These are phyloP conservation scores for Saxidomus purpurata DNA, from an alignment of 1,140 invertebrate species.

Conservation along the genomic window DNA sequence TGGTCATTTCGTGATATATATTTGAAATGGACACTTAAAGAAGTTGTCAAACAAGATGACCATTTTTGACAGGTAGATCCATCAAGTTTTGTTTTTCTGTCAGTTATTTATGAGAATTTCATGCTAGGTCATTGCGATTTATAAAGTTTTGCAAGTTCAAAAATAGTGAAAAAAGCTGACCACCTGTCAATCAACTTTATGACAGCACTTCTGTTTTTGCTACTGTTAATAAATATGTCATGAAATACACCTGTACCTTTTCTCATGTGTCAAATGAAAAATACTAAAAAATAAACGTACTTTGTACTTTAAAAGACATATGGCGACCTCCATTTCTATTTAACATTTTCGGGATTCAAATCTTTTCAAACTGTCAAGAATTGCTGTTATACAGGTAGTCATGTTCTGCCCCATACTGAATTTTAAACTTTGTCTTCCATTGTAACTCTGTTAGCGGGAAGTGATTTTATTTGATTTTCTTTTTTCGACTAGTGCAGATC, in stretches of 20 bases:
- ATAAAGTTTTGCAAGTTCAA: slow-evolving; percentile 15
- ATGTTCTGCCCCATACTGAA: too few species aligned
- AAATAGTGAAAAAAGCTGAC: slow-evolving; percentile 38
- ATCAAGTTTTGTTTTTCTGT: slow-evolving; percentile 48
- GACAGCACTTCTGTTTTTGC: slow-evolving; percentile 9
- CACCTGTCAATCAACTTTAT: slow-evolving; percentile 25
- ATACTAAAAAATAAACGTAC: not conserved
- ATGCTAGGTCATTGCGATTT: slow-evolving; percentile 52
- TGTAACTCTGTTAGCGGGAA: too few species aligned
- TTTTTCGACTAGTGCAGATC: too few species aligned
- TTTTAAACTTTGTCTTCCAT: too few species aligned
- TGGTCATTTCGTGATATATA: slow-evolving; percentile 12
- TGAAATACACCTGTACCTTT: slow-evolving; percentile 5
- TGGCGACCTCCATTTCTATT: too few species aligned
- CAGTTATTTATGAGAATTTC: slow-evolving; percentile 34
- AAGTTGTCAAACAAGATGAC: slow-evolving; percentile 45
- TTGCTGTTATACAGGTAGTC: too few species aligned
- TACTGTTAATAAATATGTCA: slow-evolving; percentile 16
- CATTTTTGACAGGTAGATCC: slow-evolving; percentile 52
- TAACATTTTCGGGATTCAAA: too few species aligned
- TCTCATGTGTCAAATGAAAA: not conserved
- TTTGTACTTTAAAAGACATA: too few species aligned
- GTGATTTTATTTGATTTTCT: too few species aligned
- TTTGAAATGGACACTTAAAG: slow-evolving; percentile 58
- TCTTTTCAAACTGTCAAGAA: too few species aligned